phyloP scores from a whole-genome alignment of 2,888 invertebrate species.

The Drosophila greeni region DNA sequence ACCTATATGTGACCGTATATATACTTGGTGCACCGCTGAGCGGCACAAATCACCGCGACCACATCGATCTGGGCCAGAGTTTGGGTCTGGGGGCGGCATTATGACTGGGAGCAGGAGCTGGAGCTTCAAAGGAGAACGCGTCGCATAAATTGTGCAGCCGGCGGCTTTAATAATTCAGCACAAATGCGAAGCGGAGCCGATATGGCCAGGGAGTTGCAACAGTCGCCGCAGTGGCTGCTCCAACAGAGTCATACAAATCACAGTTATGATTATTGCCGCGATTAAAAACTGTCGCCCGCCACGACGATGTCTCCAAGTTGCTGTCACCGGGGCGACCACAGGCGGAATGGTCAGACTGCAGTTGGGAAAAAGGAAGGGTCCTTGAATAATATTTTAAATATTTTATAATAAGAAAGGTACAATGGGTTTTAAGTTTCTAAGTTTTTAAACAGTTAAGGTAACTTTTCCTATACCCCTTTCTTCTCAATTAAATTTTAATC shows the following conservation, averaged over 20 bases:
- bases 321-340: conserved; percentile 35
- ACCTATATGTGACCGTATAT: conserved; percentile 16
- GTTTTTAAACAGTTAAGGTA: not conserved
- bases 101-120: conserved; percentile 51
- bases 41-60: conserved; percentile 37
- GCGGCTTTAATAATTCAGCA: conserved; percentile 72
- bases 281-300: conserved; percentile 74
- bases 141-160: conserved; percentile 65
- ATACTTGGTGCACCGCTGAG: conserved; percentile 36
- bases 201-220: conserved; percentile 57
- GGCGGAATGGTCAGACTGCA: conserved; percentile 24
- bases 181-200: conserved; percentile 43
- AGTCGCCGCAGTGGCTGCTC: conserved; percentile 47
- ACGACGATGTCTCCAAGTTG: conserved; percentile 26
- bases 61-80: conserved; percentile 12
- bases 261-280: conserved; percentile 75
- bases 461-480: not conserved
- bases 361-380: not conserved
- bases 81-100: conserved; percentile 49
- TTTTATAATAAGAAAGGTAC: not conserved
- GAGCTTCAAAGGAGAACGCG: conserved; percentile 66
- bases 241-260: conserved; percentile 73
- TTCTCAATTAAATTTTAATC: not conserved
- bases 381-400: not conserved
- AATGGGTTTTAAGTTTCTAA: not conserved